Percentiles rank a stretch among this genome's conserved stretches.
Evolutionary conservation across 1,140 invertebrate genomes (phyloP).

Genomic region (Steinernema feltiae): DNA sequence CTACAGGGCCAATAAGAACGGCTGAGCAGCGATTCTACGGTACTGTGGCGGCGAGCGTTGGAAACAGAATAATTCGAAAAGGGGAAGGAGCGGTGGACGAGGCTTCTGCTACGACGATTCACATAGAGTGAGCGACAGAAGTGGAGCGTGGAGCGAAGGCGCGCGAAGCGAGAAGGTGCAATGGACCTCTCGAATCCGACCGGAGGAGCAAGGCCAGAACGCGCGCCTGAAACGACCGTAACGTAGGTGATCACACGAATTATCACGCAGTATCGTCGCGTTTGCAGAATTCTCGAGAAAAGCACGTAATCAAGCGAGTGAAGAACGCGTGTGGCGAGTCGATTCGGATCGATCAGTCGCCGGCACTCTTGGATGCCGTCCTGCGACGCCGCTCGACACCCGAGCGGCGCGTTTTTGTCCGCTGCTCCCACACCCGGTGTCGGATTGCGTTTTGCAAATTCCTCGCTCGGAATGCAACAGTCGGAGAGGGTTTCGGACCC

Average conservation of each 20-base stretch:
- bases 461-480: neutral
- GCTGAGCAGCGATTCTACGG: neutral
- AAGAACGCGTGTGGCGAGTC: no score
- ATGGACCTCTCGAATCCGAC: constrained; percentile 10
- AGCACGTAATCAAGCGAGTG: neutral
- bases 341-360: neutral
- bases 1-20: neutral
- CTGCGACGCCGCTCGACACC: neutral
- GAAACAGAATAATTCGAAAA: neutral
- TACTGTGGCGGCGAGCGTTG: neutral
- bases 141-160: neutral
- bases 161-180: neutral
- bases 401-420: neutral
- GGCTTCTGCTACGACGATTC: neutral
- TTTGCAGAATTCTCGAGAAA: neutral
- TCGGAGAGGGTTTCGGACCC: neutral
- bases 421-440: neutral
- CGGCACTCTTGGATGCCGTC: neutral
- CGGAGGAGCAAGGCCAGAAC: constrained; percentile 1
- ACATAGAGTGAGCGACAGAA: neutral
- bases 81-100: neutral
- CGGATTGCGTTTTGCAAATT: constrained; percentile 6
- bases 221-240: constrained; percentile 2
- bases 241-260: neutral
- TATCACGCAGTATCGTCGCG: neutral